phyloP scores from a whole-genome alignment of 2,888 invertebrate species.

The Cosmopolites sordidus region DNA sequence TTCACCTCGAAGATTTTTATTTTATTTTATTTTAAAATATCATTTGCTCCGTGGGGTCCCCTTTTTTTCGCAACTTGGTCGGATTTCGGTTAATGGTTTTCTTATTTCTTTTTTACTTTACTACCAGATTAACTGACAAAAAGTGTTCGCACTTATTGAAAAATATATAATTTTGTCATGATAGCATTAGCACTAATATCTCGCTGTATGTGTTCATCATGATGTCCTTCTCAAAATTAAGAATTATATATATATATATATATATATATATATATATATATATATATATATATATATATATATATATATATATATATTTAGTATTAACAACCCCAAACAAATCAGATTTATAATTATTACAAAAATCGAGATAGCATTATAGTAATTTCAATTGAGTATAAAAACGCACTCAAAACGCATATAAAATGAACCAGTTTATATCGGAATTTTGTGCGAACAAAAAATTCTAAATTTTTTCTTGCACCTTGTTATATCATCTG shows the following conservation, averaged over 20 bases:
- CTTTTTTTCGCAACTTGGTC: slow-evolving; percentile 12
- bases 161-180: background rate
- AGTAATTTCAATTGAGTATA: too few relatives aligned
- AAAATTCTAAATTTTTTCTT: too few relatives aligned
- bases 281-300: slow-evolving; percentile 5
- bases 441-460: too few relatives aligned
- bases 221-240: too few relatives aligned
- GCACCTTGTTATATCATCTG: too few relatives aligned
- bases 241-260: slow-evolving; percentile 6
- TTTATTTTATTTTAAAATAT: slow-evolving; percentile 42
- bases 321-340: too few relatives aligned
- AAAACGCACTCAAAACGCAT: too few relatives aligned
- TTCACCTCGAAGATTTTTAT: slow-evolving; percentile 41
- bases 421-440: too few relatives aligned
- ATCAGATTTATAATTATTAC: too few relatives aligned
- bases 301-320: slow-evolving; percentile 9
- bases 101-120: slow-evolving; percentile 4
- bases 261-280: slow-evolving; percentile 3
- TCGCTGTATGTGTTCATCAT: too few relatives aligned
- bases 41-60: slow-evolving; percentile 20
- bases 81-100: slow-evolving; percentile 5
- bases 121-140: background rate
- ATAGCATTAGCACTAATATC: too few relatives aligned
- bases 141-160: background rate
- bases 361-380: too few relatives aligned